Evolutionary conservation across 2,113 vertebrate genomes (phyloP).

Genomic region (Grammomys dolichurus): DNA sequence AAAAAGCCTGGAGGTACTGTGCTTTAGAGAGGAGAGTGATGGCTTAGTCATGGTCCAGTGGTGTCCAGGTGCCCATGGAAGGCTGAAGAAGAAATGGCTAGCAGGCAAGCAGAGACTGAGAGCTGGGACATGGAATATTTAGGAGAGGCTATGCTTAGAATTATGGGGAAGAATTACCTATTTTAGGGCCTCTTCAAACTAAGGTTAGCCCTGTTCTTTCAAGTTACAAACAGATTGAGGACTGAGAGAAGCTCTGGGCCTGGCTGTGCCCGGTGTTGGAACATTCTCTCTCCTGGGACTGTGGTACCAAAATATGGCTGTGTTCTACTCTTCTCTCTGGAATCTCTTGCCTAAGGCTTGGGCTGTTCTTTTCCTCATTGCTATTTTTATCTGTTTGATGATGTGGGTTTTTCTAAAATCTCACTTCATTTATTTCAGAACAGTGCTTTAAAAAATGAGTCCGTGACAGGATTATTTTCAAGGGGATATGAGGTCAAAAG

Average conservation of each 20-base stretch:
- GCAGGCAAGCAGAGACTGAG: too few species aligned
- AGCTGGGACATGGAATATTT: background rate
- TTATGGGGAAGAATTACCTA: background rate
- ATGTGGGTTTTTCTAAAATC: slow-evolving; percentile 41
- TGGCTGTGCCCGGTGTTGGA: background rate
- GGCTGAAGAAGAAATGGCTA: background rate
- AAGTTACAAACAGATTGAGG: background rate
- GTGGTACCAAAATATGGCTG: background rate
- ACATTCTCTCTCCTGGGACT: background rate
- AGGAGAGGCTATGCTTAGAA: background rate
- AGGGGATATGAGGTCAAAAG: background rate
- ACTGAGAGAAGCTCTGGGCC: background rate
- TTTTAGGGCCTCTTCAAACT: background rate
- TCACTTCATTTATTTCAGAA: slow-evolving; percentile 29
- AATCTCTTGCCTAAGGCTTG: slow-evolving; percentile 50
- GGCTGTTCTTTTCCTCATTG: slow-evolving; percentile 43
- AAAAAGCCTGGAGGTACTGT: background rate
- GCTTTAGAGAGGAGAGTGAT: background rate
- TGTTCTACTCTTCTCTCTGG: slow-evolving; percentile 16
- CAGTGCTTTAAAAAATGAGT: background rate
- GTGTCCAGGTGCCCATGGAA: background rate
- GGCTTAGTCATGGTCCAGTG: background rate
- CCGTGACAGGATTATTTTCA: background rate
- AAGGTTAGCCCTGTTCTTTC: background rate
- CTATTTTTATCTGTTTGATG: slow-evolving; percentile 63